Evolutionary conservation across 2,888 invertebrate genomes (phyloP).

Genomic region (Drosophila hawaiiensis): DNA sequence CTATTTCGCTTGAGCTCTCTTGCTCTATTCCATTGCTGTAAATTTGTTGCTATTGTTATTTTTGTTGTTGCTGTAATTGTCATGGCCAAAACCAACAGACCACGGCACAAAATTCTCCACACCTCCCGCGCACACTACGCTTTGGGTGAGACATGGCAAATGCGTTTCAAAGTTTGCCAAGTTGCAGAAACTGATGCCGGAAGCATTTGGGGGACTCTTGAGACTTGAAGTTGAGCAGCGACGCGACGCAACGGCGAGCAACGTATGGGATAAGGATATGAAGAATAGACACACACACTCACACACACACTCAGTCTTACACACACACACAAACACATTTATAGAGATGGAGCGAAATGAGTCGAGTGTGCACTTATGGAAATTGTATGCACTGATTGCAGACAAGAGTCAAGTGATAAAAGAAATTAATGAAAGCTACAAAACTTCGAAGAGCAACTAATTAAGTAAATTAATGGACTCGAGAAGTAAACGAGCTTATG

Average conservation of each 20-base stretch:
- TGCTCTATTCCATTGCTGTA: conserved; percentile 27
- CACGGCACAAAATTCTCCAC: conserved; percentile 5
- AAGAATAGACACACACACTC: conserved; percentile 4
- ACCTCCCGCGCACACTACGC: conserved; percentile 3
- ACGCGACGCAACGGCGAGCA: conserved; percentile 12
- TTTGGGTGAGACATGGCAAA: conserved; percentile 53
- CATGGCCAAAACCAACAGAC: conserved; percentile 61
- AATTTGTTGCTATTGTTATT: conserved; percentile 38
- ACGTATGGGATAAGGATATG: conserved; percentile 38
- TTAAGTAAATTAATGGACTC: conserved; percentile 13
- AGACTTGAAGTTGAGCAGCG: conserved; percentile 50
- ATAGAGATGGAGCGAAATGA: conserved; percentile 34
- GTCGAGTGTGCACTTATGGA: conserved; percentile 25
- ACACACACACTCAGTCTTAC: neutral
- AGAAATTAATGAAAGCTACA: conserved; percentile 56
- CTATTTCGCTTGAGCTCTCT: neutral
- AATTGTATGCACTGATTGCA: conserved; percentile 46
- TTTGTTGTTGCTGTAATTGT: conserved; percentile 55
- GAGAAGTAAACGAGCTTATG: conserved; percentile 3
- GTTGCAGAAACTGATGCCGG: conserved; percentile 75
- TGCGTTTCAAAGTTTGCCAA: conserved; percentile 78
- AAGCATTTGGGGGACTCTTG: conserved; percentile 60
- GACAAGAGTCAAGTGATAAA: conserved; percentile 38
- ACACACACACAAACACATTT: neutral
- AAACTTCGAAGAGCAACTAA: conserved; percentile 9